These are phyloP conservation scores for Drosophila maculinotata DNA, from an alignment of 2,888 invertebrate genomes.

Conservation along the genomic window DNA sequence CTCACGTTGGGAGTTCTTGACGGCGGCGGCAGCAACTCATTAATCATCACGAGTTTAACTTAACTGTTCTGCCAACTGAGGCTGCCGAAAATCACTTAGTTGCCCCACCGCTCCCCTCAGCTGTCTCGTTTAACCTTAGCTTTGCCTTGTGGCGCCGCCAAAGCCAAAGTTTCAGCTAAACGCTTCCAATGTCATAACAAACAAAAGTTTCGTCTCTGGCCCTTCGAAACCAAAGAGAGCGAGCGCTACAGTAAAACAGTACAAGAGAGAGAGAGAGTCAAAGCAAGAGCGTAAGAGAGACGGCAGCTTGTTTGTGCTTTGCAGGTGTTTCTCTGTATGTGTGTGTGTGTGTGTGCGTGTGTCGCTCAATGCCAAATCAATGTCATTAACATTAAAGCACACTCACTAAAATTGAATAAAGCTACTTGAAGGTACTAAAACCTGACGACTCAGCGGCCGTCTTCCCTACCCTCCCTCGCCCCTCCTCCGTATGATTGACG, in stretches of 20 bases:
- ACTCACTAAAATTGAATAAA: conserved; percentile 79
- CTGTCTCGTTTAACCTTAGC: conserved; percentile 33
- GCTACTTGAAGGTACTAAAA: conserved; percentile 70
- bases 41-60: conserved; percentile 49
- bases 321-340: conserved; percentile 38
- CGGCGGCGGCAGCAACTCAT: conserved; percentile 31
- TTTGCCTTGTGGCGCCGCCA: conserved; percentile 54
- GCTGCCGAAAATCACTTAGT: conserved; percentile 33
- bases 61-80: conserved; percentile 15
- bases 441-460: conserved; percentile 48
- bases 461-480: not conserved
- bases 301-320: conserved; percentile 36
- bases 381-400: conserved; percentile 79
- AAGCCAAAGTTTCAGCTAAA: conserved; percentile 41
- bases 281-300: conserved; percentile 31
- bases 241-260: conserved; percentile 1
- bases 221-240: conserved; percentile 54
- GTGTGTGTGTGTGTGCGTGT: conserved; percentile 34
- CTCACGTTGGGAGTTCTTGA: conserved; percentile 38
- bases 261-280: conserved; percentile 1
- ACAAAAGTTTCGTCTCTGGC: conserved; percentile 42
- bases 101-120: not conserved
- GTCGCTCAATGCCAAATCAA: conserved; percentile 74
- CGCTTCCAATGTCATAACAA: conserved; percentile 50
- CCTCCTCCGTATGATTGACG: conserved; percentile 49